phyloP scores from a whole-genome alignment of 2,888 invertebrate species.

The Leptinotarsa peninsularis region DNA sequence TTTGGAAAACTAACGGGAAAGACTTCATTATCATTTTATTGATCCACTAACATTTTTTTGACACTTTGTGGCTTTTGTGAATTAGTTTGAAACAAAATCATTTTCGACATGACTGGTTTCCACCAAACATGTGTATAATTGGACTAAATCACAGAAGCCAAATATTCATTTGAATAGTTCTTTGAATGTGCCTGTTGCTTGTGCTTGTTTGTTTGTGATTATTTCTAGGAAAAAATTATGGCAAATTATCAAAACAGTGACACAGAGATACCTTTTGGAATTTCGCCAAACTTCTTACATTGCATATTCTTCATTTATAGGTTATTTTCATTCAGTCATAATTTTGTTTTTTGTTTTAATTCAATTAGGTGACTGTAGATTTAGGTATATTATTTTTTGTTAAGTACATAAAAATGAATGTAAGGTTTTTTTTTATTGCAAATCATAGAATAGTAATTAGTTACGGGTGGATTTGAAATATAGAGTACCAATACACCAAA shows the following conservation, averaged over 20 bases:
- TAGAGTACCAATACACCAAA: no score
- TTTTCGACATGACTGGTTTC: slow-evolving; percentile 18
- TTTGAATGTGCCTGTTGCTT: slow-evolving; percentile 36
- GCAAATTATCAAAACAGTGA: slow-evolving; percentile 23
- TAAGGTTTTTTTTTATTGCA: background rate
- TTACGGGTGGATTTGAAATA: no score
- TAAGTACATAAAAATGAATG: background rate
- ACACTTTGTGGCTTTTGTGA: slow-evolving; percentile 27
- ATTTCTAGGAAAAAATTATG: slow-evolving; percentile 27
- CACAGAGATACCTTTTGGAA: slow-evolving; percentile 39
- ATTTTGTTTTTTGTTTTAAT: slow-evolving; percentile 19
- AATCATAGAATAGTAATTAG: background rate
- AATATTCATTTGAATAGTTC: background rate
- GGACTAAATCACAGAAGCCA: background rate
- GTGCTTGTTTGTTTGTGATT: slow-evolving; percentile 29
- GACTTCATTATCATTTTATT: slow-evolving; percentile 57
- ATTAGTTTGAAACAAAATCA: slow-evolving; percentile 22
- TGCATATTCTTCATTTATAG: slow-evolving; percentile 39
- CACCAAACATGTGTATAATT: background rate
- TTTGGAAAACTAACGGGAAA: slow-evolving; percentile 66
- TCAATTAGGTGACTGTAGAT: background rate
- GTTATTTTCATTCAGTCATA: slow-evolving; percentile 20
- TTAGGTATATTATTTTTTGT: background rate
- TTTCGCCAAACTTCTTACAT: slow-evolving; percentile 42
- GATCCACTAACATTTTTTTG: slow-evolving; percentile 44